Evolutionary conservation across 2,113 vertebrate species (phyloP), one percentile per base, ranked within the genome.

Genomic region (Catagonus wagneri): DNA sequence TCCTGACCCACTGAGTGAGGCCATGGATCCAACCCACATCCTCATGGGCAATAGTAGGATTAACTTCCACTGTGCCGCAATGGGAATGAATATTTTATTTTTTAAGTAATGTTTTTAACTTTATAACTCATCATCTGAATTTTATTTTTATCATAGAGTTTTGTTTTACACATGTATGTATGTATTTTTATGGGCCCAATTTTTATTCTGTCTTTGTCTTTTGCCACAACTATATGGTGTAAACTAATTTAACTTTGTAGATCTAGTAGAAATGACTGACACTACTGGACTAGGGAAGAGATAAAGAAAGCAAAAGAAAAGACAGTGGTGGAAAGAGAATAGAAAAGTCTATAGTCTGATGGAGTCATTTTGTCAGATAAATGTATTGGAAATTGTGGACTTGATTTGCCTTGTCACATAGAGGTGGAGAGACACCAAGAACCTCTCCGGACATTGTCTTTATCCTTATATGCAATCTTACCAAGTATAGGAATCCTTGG

Each of bases 131-230:
- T 89, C 19, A 66, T 16, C 34, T 88, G 17, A 86, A 50, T 80
- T 74, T 68, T 72, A 95, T 85, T 84, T 86, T 7, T 68, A 16
- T 72, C 13, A 39, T 65, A 50, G 83, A 25, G 52, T 81, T 63
- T 95, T 90, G 4, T 81, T 83, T 88, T 78, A 68, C 3, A 19
- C 39, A 61, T 58, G 20, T n/a, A 61, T 68, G 9, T 61, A 61
- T 25, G 3, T 68, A 68, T 52, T 52, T 94, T 90, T 88, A 79
- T 74, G 50, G 72, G 23, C 27, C 4, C 11, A 52, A 7, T 44
- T 44, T 93, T 91, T 85, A 14, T 85, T 93, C 81, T 81, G 20
- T 61, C 36, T 23, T 86, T 69, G 12, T 61, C 39, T 88, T 87
- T 78, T 93, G 15, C 83, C 56, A 87, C 44, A 87, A 76, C 12